Conservation (phyloP, 2,797 vertebrate genomes). For the Neosilurus hyrtlii region DNA sequence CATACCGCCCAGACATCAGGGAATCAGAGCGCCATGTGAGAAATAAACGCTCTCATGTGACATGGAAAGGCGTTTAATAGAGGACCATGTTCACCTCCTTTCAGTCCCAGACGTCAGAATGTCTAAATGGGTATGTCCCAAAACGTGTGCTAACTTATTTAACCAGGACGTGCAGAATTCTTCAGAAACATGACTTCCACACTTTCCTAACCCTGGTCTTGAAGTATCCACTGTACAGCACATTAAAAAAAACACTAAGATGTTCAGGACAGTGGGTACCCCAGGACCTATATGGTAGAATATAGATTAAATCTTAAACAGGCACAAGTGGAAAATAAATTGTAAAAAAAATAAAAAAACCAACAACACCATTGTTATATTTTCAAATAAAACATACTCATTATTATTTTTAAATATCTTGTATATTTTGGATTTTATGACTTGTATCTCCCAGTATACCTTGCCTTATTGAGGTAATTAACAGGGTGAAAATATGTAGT, state of each 20-base stretch:
- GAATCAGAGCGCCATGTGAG: slow-evolving; percentile 21
- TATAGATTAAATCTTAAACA: background rate
- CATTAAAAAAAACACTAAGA: background rate
- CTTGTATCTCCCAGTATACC: too few species aligned
- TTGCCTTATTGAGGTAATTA: too few species aligned
- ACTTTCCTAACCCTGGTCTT: background rate
- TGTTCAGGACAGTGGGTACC: background rate
- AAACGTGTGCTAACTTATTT: background rate
- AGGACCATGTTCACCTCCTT: background rate
- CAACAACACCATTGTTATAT: too few species aligned
- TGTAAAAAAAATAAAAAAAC: too few species aligned
- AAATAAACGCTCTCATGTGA: background rate
- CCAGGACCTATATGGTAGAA: background rate
- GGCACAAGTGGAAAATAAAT: too few species aligned
- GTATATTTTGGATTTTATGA: too few species aligned
- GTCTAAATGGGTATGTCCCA: background rate
- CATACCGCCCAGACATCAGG: background rate
- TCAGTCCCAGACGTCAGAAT: background rate
- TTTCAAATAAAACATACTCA: too few species aligned
- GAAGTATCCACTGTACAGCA: background rate
- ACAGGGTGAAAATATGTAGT: too few species aligned
- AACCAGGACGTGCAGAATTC: background rate
- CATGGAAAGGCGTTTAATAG: background rate
- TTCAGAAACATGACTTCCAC: background rate
- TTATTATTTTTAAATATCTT: too few species aligned